Base-by-base conservation (phyloP, 2,888 invertebrate species). In the Drosophila limbata region DNA sequence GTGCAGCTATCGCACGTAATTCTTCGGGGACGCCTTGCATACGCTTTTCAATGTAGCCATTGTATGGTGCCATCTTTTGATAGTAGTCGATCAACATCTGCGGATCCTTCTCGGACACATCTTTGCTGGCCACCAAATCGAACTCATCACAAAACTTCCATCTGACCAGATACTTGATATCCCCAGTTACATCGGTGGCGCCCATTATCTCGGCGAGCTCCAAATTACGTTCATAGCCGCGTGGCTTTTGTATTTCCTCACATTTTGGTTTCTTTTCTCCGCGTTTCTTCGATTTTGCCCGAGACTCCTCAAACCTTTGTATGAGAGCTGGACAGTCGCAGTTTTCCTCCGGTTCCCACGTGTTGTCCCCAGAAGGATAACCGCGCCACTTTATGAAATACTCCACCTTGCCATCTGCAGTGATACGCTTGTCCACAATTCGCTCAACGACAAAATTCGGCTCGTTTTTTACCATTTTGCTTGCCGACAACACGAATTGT, bases 261-360 rank as follows among this genome's bases (percentile, higher is more conserved):
- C 93, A 82, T 91, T 92, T 93, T 79, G 91, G 93, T 92, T 92
- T 93, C 92, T 91, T 92, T 55, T 92, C 92, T 3, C 91, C 85
- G 4, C 92, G 90, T 93, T 93, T 95, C 94, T 89, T 92, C 0
- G 91, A 90, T 42, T 92, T 92, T 10, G 91, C 91, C 1, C 96
- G 94, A 0, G 96, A 95, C 13, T 96, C 95, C 91, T 98, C 98
- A 92, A 96, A 98, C 2, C 96, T 95, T 73, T 95, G 95, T 78
- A 97, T 97, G 21, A 97, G 93, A 73, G 96, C 96, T 0, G 98
- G 98, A 91, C 98, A 98, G 83, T 98, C 97, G 4, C 98, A 94
- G 89, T 98, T 97, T 81, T 97, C 97, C 89, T 97, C 97, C 0
- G 98, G 98, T 88, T 98, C 98, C 98, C 98, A 98, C 0, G 98